Evolutionary conservation across 1,140 invertebrate species (phyloP), one percentile per base, ranked within the genome.

Genomic region (Lucilia sericata): DNA sequence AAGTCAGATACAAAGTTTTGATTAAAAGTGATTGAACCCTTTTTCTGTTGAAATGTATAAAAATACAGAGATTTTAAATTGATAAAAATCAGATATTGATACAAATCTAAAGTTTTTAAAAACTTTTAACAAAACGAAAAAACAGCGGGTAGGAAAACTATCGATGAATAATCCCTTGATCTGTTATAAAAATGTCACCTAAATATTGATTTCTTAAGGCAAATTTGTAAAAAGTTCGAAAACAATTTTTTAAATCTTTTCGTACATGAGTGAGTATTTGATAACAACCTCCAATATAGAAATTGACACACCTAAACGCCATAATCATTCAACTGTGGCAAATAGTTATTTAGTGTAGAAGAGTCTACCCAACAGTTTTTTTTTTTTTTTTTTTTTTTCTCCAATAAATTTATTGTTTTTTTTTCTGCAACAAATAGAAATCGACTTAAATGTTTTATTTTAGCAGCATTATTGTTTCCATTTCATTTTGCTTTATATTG

Each of bases 281-380:
- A 19, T 70, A 21, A 12, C 65, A 70, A 70, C 65, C 19, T 21
- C 19, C 25, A 7, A 70, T 25, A 70, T 70, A 25, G 55, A 60
- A 70, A 70, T 19, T 70, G 65, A 70, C 65, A 70, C 65, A 70
- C 65, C 65, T 70, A 70, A 70, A 70, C 65, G 65, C 65, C 65
- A 25, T 70, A 70, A 70, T 70, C 65, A 70, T 70, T 21, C 65
- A 70, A 70, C 17, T 70, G 65, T 25, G 9, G n/a, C n/a, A 21
- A 70, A 21, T 70, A 70, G 19, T 51, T 51, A 10, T 51, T 51
- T 51, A 36, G 36, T 36, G 3, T 36, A 36, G 36, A 36, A 36
- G 36, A 36, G 8, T 8, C 36, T 8, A 36, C 36, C 3, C 3
- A 36, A 36, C 3, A 36, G 3, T 36, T 36, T 3, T 3, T 4